A percentile compares a stretch with the other conserved stretches of the same genome.
Evolutionary conservation across 2,888 invertebrate species (phyloP).

Genomic region (Pollenia griseotomentosa): DNA sequence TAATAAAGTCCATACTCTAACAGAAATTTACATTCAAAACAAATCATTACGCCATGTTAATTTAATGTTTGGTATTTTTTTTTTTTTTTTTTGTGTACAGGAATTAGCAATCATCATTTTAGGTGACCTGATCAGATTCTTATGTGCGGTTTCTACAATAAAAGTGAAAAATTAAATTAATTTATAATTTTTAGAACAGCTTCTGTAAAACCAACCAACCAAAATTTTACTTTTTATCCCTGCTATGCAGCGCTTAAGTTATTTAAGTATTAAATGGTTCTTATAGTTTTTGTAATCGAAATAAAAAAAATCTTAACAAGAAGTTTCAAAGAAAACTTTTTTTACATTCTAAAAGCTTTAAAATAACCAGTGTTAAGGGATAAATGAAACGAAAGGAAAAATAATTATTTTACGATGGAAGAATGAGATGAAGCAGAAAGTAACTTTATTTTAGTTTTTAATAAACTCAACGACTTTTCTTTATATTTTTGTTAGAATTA

Average conservation of each 20-base stretch:
- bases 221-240: too few species aligned
- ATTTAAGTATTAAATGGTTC: background rate
- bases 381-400: background rate
- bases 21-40: too few species aligned
- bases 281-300: background rate
- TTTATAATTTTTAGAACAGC: too few species aligned
- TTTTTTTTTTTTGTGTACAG: too few species aligned
- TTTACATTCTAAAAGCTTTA: background rate
- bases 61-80: too few species aligned
- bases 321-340: background rate
- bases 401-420: background rate
- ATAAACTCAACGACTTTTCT: constrained; percentile 8
- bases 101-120: too few species aligned
- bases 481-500: background rate
- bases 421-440: background rate
- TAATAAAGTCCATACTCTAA: too few species aligned
- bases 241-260: background rate
- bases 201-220: too few species aligned
- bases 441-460: background rate
- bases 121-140: too few species aligned
- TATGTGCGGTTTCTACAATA: too few species aligned
- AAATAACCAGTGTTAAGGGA: background rate
- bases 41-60: too few species aligned
- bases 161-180: too few species aligned
- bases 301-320: background rate